Base-by-base conservation (phyloP, 2,888 invertebrate genomes). In the Tachina fera region DNA sequence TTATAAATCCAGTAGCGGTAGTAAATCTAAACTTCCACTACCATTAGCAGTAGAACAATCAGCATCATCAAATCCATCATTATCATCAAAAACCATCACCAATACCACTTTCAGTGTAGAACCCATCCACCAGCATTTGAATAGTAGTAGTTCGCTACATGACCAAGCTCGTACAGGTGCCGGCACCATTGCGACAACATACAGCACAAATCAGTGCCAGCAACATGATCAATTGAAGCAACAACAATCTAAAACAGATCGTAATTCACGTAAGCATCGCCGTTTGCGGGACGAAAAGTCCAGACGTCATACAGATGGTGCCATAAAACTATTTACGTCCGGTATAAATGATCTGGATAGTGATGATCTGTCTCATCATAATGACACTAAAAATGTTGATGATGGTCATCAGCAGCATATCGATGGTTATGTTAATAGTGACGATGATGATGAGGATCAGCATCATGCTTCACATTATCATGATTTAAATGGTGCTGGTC, bases 241-340 rank as follows among this genome's bases (percentile, higher is more conserved):
- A 58, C 45, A 53, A 56, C 61, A 61, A 51, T 61, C 63, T 0
- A 78, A 68, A 79, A 31, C 43, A 10, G 84, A 87, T 67, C 87
- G 86, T 31, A 65, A 51, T 13, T 56, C 51, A n/a, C 86, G 86
- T 16, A 82, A 76, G 65, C 79, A 78, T 72, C 68, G 88, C 51
- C 87, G 86, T 19, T 84, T 88, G 72, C 87, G 87, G 78, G 89
- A 89, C 56, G 88, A 88, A 58, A 88, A 88, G 56, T 87, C 88
- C 39, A 88, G 89, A 70, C 87, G 88, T 84, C 81, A 81, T 60
- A 89, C 89, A 22, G 90, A 89, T 60, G 88, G 88, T 84, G 87
- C 84, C 77, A 76, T 86, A 31, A 71, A 84, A 80, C 58, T 80
- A 16, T 65, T 53, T 63, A 31, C 81, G 79, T 56, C 78, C 14